phyloP scores from a whole-genome alignment of 2,797 vertebrate species.

The Macroramphosus scolopax region DNA sequence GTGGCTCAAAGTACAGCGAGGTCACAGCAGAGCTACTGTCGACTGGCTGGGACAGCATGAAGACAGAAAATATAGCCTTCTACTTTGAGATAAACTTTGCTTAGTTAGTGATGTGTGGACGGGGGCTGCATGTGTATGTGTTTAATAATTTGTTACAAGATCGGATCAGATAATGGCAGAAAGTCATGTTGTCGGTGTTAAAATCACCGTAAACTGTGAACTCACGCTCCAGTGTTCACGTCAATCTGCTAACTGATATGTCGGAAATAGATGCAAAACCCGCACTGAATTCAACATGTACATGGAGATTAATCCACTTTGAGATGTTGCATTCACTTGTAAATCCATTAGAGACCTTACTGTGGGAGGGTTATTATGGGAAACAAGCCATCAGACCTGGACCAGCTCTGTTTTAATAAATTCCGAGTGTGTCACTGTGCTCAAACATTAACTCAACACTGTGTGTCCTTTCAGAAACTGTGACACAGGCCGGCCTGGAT shows the following conservation, averaged over 20 bases:
- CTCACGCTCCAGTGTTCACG: no score
- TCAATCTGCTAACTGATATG: no score
- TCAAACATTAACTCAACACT: conserved; percentile 74
- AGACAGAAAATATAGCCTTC: conserved; percentile 18
- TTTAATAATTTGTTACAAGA: no score
- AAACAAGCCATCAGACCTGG: conserved; percentile 52
- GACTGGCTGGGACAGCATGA: not conserved
- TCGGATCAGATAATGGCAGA: not conserved
- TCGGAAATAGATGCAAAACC: no score
- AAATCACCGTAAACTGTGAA: not conserved
- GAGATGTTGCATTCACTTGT: conserved; percentile 36
- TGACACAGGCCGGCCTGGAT: conserved; percentile 24
- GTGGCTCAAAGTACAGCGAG: conserved; percentile 67
- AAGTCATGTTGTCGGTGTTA: not conserved
- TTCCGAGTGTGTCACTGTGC: conserved; percentile 67
- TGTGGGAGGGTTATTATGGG: conserved; percentile 40
- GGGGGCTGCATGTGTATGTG: no score
- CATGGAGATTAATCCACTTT: conserved; percentile 12
- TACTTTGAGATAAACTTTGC: conserved; percentile 23
- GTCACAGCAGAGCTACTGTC: conserved; percentile 40
- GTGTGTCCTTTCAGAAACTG: conserved; percentile 56
- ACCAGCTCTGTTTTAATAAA: conserved; percentile 58
- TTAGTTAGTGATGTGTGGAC: no score
- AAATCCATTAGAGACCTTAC: conserved; percentile 25
- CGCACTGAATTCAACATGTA: conserved; percentile 6